A percentile compares a stretch with the other conserved stretches of the same genome.
Conservation (phyloP, 2,888 invertebrate genomes). For the Cantharis rufa region DNA sequence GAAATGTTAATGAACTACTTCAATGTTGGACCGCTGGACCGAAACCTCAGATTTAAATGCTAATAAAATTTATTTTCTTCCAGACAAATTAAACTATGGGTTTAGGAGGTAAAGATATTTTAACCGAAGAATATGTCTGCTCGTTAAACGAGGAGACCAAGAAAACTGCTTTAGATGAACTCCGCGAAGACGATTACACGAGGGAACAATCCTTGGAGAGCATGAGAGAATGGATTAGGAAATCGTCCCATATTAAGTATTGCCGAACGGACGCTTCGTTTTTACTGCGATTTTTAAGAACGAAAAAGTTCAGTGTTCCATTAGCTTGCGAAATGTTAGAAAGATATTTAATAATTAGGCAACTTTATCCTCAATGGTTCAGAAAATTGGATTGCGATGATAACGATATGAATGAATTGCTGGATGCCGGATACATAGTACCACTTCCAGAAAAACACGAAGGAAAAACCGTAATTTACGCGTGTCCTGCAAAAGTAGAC, state of each 20-base stretch:
- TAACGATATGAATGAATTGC: constrained; percentile 76
- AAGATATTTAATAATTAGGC: constrained; percentile 81
- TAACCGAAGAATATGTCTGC: constrained; percentile 49
- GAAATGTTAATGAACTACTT: too few species aligned
- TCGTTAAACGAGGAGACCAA: constrained; percentile 62
- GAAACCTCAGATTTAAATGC: not conserved
- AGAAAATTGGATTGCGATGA: constrained; percentile 78
- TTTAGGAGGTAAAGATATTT: constrained; percentile 50
- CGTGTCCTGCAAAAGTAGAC: constrained; percentile 70
- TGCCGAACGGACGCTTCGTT: constrained; percentile 85
- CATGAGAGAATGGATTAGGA: constrained; percentile 80
- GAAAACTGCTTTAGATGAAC: constrained; percentile 70
- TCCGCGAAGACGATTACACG: constrained; percentile 78
- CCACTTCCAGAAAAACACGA: constrained; percentile 76
- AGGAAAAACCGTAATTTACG: constrained; percentile 78
- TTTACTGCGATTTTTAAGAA: constrained; percentile 80
- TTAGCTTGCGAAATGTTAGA: constrained; percentile 87
- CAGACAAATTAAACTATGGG: constrained; percentile 45
- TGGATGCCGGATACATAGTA: constrained; percentile 78
- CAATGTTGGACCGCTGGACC: too few species aligned
- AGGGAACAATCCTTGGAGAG: constrained; percentile 76
- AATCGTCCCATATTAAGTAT: constrained; percentile 79
- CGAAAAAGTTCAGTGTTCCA: constrained; percentile 85
- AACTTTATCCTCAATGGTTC: constrained; percentile 87
- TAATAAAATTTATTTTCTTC: not conserved